A percentile compares a stretch with the other conserved stretches of the same genome.
These are phyloP conservation scores for Calameuta pallipes DNA, from an alignment of 2,888 invertebrate genomes.

Conservation along the genomic window DNA sequence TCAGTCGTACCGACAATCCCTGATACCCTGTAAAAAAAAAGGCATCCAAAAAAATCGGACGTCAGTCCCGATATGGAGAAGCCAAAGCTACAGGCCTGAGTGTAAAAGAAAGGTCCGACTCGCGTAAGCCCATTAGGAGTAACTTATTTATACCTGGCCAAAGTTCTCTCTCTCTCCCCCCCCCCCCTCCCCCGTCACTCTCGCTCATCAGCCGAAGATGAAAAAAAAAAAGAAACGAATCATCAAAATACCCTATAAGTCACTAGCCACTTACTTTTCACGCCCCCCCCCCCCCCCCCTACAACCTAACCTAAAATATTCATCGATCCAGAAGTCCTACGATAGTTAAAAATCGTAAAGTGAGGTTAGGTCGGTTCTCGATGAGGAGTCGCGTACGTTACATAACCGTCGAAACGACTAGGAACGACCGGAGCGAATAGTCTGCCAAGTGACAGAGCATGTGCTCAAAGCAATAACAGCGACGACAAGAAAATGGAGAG, in stretches of 20 bases:
- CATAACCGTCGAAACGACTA: not conserved
- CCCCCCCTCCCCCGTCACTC: not conserved
- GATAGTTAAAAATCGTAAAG: not conserved
- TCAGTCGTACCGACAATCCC: not conserved
- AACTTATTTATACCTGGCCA: not conserved
- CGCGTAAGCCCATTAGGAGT: not conserved
- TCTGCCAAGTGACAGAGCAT: not conserved
- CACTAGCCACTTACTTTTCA: not conserved
- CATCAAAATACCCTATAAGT: not conserved
- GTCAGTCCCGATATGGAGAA: not conserved
- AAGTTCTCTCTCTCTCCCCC: not conserved
- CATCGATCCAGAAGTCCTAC: not conserved
- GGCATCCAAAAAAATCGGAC: not conserved
- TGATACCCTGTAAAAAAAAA: not conserved
- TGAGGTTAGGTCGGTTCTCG: not conserved
- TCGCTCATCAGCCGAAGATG: not conserved
- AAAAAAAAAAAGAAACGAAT: not conserved
- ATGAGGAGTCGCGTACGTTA: not conserved
- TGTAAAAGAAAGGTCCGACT: not conserved
- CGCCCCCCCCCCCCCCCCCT: too few species aligned
- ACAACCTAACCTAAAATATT: not conserved
- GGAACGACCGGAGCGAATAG: conserved; percentile 9
- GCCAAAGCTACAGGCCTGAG: not conserved
- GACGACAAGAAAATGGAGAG: not conserved
- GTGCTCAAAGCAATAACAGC: not conserved